Conservation (phyloP, 2,888 invertebrate species). For the Rhagophthalmus giganteus region DNA sequence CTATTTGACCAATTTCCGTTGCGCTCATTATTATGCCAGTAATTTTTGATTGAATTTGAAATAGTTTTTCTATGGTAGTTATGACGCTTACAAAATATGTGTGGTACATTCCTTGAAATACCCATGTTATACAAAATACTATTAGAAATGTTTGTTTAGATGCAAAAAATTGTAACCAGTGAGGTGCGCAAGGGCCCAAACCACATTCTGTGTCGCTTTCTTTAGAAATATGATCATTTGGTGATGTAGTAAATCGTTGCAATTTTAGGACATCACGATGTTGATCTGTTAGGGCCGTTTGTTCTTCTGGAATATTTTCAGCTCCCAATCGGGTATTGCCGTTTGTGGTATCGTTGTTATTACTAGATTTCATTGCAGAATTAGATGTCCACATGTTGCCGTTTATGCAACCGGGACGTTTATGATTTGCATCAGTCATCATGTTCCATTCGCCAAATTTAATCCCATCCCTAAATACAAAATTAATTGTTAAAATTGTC, state of each 20-base stretch:
- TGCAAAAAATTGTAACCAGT: conserved; percentile 76
- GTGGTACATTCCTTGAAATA: conserved; percentile 88
- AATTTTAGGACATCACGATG: conserved; percentile 42
- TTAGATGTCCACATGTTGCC: conserved; percentile 26
- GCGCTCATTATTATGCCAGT: conserved; percentile 88
- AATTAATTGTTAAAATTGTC: no score
- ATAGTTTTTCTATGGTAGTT: conserved; percentile 90
- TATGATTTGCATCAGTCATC: conserved; percentile 8
- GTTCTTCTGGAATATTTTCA: conserved; percentile 48
- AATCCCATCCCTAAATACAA: conserved; percentile 5
- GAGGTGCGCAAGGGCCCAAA: conserved; percentile 76
- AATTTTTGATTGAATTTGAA: conserved; percentile 88
- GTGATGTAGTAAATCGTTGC: conserved; percentile 40
- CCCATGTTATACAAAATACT: conserved; percentile 86
- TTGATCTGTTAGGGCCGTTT: conserved; percentile 47
- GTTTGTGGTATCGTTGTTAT: conserved; percentile 50
- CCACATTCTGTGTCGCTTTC: conserved; percentile 71
- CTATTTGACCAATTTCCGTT: conserved; percentile 91
- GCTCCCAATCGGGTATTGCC: conserved; percentile 40
- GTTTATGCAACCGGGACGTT: conserved; percentile 11
- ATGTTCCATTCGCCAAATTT: conserved; percentile 2
- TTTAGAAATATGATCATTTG: conserved; percentile 47
- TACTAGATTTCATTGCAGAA: conserved; percentile 30
- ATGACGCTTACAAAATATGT: conserved; percentile 93
- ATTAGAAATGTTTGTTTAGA: conserved; percentile 88